Evolutionary conservation across 2,888 invertebrate species (phyloP).

Genomic region (Willowsia nigromaculata): DNA sequence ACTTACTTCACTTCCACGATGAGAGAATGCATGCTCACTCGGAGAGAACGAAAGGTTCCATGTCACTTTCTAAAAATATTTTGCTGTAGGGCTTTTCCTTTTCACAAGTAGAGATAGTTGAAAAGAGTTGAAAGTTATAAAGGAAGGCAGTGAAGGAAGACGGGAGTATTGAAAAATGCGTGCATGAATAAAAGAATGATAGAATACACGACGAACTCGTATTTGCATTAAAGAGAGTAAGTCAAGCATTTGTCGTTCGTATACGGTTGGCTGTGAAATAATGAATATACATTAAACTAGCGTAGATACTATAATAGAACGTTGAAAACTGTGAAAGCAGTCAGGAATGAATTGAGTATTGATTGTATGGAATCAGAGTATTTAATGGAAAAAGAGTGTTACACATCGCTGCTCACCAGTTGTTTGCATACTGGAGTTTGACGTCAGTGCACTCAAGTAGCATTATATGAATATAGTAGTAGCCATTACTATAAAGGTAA

Average conservation of each 20-base stretch:
- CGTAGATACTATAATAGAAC: no score
- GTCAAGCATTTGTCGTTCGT: background rate
- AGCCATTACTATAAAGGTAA: no score
- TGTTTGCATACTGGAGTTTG: no score
- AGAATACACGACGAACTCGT: background rate
- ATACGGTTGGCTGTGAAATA: no score
- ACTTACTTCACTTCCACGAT: background rate
- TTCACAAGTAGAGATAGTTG: background rate
- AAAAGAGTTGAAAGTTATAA: background rate
- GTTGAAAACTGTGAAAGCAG: no score
- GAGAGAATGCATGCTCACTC: background rate
- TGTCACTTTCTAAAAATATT: slow-evolving; percentile 13
- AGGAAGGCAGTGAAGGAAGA: background rate
- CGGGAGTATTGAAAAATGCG: background rate
- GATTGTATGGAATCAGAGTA: no score
- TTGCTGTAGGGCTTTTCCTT: slow-evolving; percentile 39
- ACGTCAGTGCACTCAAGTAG: no score
- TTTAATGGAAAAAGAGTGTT: no score
- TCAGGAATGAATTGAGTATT: no score
- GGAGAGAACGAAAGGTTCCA: background rate
- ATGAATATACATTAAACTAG: background rate
- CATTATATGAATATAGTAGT: no score
- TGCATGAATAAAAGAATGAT: background rate
- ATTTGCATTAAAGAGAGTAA: background rate
- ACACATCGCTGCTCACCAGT: no score